Conservation (phyloP, 37 sponge, comb jelly and placozoan genomes). For the Aphrocallistes beatrix region DNA sequence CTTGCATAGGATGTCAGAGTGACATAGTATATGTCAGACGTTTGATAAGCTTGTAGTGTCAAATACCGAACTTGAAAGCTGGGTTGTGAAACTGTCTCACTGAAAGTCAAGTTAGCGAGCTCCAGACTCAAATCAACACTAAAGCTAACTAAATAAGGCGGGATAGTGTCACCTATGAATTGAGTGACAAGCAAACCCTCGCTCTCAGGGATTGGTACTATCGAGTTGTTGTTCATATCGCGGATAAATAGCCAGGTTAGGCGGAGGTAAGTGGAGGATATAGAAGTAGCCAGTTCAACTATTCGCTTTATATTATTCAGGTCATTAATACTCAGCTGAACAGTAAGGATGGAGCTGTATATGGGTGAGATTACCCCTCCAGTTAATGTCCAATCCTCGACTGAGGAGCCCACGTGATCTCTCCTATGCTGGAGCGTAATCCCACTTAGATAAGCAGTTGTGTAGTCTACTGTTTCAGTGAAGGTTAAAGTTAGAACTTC, state of each 20-base stretch:
- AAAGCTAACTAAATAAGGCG: conserved; percentile 42
- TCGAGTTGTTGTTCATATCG: conserved; percentile 58
- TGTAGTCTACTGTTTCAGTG: conserved; percentile 16
- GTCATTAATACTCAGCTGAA: conserved; percentile 51
- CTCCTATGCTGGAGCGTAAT: not conserved
- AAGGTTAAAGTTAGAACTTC: conserved; percentile 30
- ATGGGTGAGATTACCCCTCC: conserved; percentile 50
- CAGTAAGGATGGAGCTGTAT: conserved; percentile 30
- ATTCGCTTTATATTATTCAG: conserved; percentile 57
- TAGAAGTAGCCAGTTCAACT: conserved; percentile 46
- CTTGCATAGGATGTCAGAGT: not conserved
- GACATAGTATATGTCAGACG: not conserved
- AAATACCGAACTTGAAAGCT: conserved; percentile 18
- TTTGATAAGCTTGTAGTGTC: not conserved
- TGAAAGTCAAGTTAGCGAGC: conserved; percentile 40
- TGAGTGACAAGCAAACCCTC: conserved; percentile 34
- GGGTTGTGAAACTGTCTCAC: conserved; percentile 17
- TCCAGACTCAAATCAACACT: conserved; percentile 39
- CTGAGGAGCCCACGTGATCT: not conserved
- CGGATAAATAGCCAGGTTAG: conserved; percentile 30
- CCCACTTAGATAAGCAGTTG: not conserved
- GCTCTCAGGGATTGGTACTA: conserved; percentile 28
- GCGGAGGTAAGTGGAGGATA: conserved; percentile 35
- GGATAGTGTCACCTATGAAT: conserved; percentile 33
- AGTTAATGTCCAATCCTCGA: conserved; percentile 30